Conservation (phyloP, 2,888 invertebrate species). For the Ligdia adustata region DNA sequence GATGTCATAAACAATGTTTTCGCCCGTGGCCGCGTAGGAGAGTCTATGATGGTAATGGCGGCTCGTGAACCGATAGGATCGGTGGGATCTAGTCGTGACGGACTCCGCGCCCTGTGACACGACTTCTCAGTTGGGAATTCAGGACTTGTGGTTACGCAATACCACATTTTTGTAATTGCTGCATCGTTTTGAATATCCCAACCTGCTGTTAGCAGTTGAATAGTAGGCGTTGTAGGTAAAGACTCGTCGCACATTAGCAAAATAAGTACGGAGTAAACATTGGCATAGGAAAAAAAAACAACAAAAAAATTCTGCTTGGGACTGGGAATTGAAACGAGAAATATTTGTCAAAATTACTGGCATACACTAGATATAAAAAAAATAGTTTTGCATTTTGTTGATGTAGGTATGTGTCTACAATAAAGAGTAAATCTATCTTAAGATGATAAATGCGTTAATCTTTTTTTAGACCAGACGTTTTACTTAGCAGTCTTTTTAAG, state of each 20-base stretch:
- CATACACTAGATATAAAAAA: no score
- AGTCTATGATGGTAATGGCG: slow-evolving; percentile 42
- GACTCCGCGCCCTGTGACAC: slow-evolving; percentile 42
- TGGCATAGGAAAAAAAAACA: no score
- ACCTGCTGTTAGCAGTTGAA: neutral
- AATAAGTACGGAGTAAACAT: no score
- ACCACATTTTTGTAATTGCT: slow-evolving; percentile 25
- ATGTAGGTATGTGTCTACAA: no score
- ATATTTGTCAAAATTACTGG: no score
- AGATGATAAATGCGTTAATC: no score
- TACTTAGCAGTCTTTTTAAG: no score
- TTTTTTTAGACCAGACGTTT: no score
- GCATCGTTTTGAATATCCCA: no score
- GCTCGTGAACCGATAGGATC: slow-evolving; percentile 58
- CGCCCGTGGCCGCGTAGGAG: slow-evolving; percentile 40
- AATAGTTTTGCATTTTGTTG: no score
- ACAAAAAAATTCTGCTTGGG: no score
- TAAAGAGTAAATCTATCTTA: no score
- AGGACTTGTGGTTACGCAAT: slow-evolving; percentile 45
- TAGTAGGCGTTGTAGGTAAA: neutral
- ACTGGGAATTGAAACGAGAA: neutral
- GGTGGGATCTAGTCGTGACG: slow-evolving; percentile 53
- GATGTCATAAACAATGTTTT: slow-evolving; percentile 45
- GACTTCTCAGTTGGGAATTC: slow-evolving; percentile 37
- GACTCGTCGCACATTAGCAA: neutral